These are phyloP conservation scores for Trachemys scripta DNA, from an alignment of 2,113 vertebrate species.

Conservation along the genomic window DNA sequence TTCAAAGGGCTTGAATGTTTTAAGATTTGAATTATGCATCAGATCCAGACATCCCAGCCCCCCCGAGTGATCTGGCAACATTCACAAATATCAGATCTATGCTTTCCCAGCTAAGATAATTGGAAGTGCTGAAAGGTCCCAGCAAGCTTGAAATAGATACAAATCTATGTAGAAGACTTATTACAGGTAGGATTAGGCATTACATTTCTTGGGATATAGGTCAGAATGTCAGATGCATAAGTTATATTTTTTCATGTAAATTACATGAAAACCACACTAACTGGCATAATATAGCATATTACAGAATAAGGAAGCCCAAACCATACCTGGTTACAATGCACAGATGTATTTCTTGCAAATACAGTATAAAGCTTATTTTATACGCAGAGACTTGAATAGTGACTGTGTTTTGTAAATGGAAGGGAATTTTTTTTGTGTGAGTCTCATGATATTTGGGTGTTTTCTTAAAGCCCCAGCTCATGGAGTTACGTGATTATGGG, in stretches of 20 bases:
- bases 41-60: slow-evolving; percentile 5
- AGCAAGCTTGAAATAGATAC: slow-evolving; percentile 21
- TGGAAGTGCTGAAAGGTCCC: slow-evolving; percentile 10
- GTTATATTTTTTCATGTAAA: slow-evolving; percentile 33
- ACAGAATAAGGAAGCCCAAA: background rate
- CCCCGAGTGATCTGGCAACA: slow-evolving; percentile 32
- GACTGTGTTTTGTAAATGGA: background rate
- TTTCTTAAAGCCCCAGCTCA: slow-evolving; percentile 17
- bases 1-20: slow-evolving; percentile 37
- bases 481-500: background rate
- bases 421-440: background rate
- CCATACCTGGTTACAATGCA: background rate
- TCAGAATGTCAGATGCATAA: background rate
- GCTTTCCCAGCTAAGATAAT: slow-evolving; percentile 59
- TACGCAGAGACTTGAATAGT: background rate
- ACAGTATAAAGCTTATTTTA: background rate
- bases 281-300: background rate
- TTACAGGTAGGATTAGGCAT: slow-evolving; percentile 6
- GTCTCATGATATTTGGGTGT: background rate
- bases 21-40: slow-evolving; percentile 44
- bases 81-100: slow-evolving; percentile 60
- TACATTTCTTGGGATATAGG: background rate
- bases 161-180: slow-evolving; percentile 2
- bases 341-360: slow-evolving; percentile 2
- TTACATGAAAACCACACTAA: slow-evolving; percentile 3